phyloP scores from a whole-genome alignment of 1,140 invertebrate genomes.

The Geopemphigus sp. region DNA sequence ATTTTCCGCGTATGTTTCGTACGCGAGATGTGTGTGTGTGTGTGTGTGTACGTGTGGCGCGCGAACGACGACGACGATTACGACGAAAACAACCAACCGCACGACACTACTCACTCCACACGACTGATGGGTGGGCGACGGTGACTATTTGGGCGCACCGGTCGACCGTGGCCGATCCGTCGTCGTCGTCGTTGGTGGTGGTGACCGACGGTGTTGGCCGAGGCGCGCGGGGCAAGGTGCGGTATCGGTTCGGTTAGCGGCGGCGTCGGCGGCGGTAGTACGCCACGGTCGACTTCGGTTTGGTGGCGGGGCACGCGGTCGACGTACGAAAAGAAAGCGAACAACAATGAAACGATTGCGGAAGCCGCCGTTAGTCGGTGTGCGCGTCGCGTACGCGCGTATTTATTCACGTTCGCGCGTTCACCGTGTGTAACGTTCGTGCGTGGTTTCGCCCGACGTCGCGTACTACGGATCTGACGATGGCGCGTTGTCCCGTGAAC shows the following conservation, averaged over 20 bases:
- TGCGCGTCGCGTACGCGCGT: background rate
- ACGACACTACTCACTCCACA: slow-evolving; percentile 15
- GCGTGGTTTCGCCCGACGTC: no score
- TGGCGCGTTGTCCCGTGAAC: no score
- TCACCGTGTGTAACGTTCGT: no score
- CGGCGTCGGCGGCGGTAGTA: background rate
- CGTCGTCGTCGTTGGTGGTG: background rate
- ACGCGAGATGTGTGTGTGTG: background rate
- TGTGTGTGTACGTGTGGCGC: background rate
- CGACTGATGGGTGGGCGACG: slow-evolving; percentile 22
- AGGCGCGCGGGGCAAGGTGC: background rate
- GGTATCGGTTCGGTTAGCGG: background rate
- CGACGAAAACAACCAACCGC: slow-evolving; percentile 6
- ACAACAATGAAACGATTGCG: slow-evolving; percentile 45
- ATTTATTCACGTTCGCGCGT: no score
- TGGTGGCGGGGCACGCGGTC: background rate
- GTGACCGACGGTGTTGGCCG: background rate
- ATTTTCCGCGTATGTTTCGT: background rate
- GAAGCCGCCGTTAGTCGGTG: slow-evolving; percentile 42
- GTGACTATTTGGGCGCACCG: slow-evolving; percentile 3
- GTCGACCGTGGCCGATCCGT: background rate
- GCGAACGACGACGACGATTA: slow-evolving; percentile 7
- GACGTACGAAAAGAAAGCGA: slow-evolving; percentile 44
- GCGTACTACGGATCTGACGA: no score
- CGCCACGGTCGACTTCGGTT: background rate